Conservation (phyloP, 1,140 invertebrate genomes). For the Ips nitidus region DNA sequence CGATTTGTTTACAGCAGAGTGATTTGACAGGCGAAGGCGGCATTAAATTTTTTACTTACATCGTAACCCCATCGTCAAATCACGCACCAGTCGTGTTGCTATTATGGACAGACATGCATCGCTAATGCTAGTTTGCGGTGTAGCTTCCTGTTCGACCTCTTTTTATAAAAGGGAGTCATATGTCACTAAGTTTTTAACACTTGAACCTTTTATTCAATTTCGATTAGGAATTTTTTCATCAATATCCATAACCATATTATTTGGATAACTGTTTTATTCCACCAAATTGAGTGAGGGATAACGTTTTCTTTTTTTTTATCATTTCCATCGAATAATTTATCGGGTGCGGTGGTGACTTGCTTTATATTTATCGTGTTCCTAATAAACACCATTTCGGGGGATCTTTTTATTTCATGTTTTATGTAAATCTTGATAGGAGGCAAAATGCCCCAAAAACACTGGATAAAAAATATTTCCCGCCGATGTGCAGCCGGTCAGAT, state of each 20-base stretch:
- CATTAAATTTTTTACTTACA: conserved; percentile 46
- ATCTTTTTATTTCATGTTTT: conserved; percentile 29
- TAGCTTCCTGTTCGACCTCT: conserved; percentile 33
- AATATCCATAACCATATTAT: conserved; percentile 19
- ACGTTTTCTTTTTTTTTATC: conserved; percentile 28
- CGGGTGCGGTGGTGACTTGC: conserved; percentile 27
- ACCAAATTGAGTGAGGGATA: conserved; percentile 28
- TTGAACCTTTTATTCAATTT: too few species aligned
- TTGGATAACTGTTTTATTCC: conserved; percentile 34
- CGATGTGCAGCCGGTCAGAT: conserved; percentile 15
- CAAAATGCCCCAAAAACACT: conserved; percentile 18
- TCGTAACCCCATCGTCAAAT: conserved; percentile 44
- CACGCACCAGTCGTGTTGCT: conserved; percentile 31
- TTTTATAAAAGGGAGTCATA: neutral
- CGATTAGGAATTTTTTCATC: too few species aligned
- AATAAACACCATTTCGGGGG: conserved; percentile 29
- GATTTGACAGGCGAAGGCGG: conserved; percentile 43
- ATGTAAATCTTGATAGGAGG: conserved; percentile 28
- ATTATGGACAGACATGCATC: conserved; percentile 44
- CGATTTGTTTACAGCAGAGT: conserved; percentile 47
- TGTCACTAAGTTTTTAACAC: too few species aligned
- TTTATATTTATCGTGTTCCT: conserved; percentile 33
- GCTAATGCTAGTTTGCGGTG: conserved; percentile 44
- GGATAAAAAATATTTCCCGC: conserved; percentile 13
- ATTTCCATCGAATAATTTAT: conserved; percentile 30